These are phyloP conservation scores for Lepidurus couesii DNA, from an alignment of 1,140 invertebrate species.

Conservation along the genomic window DNA sequence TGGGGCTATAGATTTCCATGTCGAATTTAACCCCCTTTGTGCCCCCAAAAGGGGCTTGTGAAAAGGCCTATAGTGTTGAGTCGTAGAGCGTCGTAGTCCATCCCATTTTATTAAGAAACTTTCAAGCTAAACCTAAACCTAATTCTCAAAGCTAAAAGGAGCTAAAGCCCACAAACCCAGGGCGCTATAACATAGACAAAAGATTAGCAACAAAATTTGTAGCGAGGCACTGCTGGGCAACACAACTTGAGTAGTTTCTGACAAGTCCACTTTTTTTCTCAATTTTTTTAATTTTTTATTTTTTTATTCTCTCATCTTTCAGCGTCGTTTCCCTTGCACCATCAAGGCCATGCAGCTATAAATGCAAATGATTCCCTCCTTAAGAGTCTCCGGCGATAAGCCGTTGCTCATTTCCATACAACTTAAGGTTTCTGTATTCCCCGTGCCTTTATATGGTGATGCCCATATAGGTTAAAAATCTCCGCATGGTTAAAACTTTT, in stretches of 20 bases:
- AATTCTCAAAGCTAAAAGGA: too few species aligned
- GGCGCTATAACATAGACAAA: background rate
- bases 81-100: too few species aligned
- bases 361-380: constrained; percentile 19
- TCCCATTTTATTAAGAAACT: too few species aligned
- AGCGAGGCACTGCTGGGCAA: background rate
- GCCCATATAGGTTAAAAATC: constrained; percentile 22
- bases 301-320: background rate
- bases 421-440: constrained; percentile 14
- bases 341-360: constrained; percentile 21
- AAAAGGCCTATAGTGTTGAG: too few species aligned
- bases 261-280: background rate
- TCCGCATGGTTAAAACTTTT: background rate
- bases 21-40: too few species aligned
- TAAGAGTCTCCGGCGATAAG: constrained; percentile 19
- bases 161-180: too few species aligned
- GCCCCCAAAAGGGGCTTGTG: too few species aligned
- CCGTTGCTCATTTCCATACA: constrained; percentile 11
- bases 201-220: background rate
- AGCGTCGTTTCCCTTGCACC: constrained; percentile 6
- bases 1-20: background rate
- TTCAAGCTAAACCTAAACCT: too few species aligned
- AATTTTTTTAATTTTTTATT: too few species aligned
- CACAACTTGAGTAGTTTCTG: constrained; percentile 21
- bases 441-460: constrained; percentile 6